These are phyloP conservation scores for Polypterus senegalus DNA, from an alignment of 2,113 vertebrate species.

Conservation along the genomic window DNA sequence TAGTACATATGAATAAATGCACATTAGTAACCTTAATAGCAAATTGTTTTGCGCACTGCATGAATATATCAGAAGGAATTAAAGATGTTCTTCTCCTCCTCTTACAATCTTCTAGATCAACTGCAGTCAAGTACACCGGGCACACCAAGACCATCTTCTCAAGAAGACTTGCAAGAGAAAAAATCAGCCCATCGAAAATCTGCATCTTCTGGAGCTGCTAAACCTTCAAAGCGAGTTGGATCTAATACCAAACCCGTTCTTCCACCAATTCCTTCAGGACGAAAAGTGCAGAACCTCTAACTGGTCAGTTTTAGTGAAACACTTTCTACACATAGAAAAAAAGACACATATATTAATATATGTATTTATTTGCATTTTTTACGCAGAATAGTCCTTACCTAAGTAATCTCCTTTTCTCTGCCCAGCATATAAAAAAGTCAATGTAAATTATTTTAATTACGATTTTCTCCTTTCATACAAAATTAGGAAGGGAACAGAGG, in stretches of 20 bases:
- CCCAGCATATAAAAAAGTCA: no score
- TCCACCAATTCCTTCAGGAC: constrained; percentile 62
- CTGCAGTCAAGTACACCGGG: constrained; percentile 18
- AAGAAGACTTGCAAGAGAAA: background rate
- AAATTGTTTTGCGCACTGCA: no score
- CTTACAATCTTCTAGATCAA: constrained; percentile 14
- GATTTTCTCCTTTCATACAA: no score
- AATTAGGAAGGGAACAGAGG: no score
- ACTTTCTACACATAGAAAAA: background rate
- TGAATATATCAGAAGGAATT: background rate
- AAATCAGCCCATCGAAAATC: constrained; percentile 9
- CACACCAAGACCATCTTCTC: constrained; percentile 2
- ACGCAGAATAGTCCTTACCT: background rate
- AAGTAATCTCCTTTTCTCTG: background rate
- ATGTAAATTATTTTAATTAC: no score
- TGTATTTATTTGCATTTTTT: no score
- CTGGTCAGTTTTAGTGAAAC: background rate
- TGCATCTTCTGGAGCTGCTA: background rate
- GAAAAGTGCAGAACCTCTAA: constrained; percentile 25
- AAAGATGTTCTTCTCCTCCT: background rate
- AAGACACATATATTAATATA: background rate
- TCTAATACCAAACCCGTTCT: constrained; percentile 53
- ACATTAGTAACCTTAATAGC: no score
- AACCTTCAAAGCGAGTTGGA: constrained; percentile 30
- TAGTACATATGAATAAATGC: no score